Percentiles rank a stretch among this genome's conserved stretches.
phyloP scores from a whole-genome alignment of 2,113 vertebrate species.

The Crotophaga sulcirostris region DNA sequence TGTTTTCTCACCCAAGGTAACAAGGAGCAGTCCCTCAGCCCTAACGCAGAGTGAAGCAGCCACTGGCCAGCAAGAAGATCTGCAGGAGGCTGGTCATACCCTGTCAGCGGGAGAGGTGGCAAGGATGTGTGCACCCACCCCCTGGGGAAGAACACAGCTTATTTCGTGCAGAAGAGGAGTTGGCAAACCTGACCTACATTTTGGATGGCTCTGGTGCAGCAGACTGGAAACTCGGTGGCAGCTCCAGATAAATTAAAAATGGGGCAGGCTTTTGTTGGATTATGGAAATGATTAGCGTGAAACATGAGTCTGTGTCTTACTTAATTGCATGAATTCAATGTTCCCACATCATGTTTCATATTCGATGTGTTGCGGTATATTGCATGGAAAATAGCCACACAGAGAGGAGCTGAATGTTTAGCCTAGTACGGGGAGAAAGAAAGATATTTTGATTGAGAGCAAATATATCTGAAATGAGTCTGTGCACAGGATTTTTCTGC shows the following conservation, averaged over 20 bases:
- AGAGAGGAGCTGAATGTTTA: not conserved
- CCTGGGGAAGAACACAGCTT: not conserved
- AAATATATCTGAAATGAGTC: not conserved
- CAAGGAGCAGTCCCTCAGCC: not conserved
- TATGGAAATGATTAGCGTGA: slow-evolving; percentile 7
- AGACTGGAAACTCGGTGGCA: slow-evolving; percentile 52
- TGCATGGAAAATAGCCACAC: not conserved
- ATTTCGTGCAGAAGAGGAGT: not conserved
- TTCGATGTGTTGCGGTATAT: not conserved
- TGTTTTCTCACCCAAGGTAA: not conserved
- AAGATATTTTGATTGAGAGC: not conserved
- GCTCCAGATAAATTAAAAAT: slow-evolving; percentile 26
- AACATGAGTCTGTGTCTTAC: not conserved
- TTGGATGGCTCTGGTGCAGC: slow-evolving; percentile 37
- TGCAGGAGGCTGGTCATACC: rapidly evolving
- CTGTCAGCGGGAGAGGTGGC: rapidly evolving
- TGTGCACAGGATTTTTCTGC: not conserved
- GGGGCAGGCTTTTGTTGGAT: slow-evolving; percentile 49
- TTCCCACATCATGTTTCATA: not conserved
- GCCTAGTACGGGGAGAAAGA: not conserved
- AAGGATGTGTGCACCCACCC: not conserved
- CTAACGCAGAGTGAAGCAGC: not conserved
- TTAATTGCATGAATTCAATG: slow-evolving; percentile 21
- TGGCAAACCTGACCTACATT: slow-evolving; percentile 67
- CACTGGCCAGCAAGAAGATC: rapidly evolving